Conservation (phyloP, 2,797 vertebrate genomes). For the Molothrus ater region DNA sequence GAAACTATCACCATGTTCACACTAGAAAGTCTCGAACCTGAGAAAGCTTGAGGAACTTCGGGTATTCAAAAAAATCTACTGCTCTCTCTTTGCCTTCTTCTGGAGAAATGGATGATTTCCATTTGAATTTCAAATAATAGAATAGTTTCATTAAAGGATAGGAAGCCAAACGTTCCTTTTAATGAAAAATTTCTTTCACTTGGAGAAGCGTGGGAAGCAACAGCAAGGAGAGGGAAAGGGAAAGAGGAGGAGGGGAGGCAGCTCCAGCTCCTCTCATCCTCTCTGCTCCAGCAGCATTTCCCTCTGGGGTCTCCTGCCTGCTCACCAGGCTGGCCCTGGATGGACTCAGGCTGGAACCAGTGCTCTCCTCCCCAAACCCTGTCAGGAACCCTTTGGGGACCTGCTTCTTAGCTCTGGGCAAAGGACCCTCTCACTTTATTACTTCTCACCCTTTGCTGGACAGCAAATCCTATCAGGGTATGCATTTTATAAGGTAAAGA, state of each 20-base stretch:
- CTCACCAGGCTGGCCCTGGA: neutral
- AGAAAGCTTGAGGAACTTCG: neutral
- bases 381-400: neutral
- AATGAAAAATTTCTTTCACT: conserved; percentile 5
- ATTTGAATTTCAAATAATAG: neutral
- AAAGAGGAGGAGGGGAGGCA: neutral
- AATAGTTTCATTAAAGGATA: neutral
- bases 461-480: neutral
- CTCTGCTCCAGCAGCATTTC: accelerated
- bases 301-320: neutral
- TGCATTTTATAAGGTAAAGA: neutral
- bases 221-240: neutral
- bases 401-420: neutral
- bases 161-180: neutral
- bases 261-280: neutral
- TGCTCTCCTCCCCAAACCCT: accelerated
- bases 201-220: conserved; percentile 1
- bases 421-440: neutral
- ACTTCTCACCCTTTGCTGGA: neutral
- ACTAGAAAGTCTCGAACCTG: neutral
- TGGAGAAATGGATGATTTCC: neutral
- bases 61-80: neutral
- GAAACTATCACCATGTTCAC: neutral
- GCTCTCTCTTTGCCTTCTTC: neutral
- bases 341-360: neutral